A percentile compares a stretch with the other conserved stretches of the same genome.
These are phyloP conservation scores for Pygathrix nemaeus DNA, from an alignment of 2,113 vertebrate genomes.

Conservation along the genomic window DNA sequence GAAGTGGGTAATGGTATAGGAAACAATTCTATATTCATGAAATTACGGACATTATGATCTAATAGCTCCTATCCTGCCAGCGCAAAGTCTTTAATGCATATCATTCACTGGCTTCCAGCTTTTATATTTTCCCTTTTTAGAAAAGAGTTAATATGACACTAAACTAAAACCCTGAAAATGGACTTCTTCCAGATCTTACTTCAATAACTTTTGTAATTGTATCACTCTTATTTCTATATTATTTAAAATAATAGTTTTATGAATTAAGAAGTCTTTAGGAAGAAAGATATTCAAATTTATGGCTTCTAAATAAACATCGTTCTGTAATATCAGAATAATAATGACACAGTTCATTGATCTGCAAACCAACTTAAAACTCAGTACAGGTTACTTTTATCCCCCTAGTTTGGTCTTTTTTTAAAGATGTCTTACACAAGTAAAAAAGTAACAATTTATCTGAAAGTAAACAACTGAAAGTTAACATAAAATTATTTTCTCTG, in stretches of 20 bases:
- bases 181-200: neutral
- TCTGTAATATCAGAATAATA: neutral
- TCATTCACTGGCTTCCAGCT: slow-evolving; percentile 15
- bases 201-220: neutral
- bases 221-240: neutral
- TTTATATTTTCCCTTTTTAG: slow-evolving; percentile 45
- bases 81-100: slow-evolving; percentile 49
- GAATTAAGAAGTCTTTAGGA: neutral
- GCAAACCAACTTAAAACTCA: neutral
- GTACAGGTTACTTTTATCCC: neutral
- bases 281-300: neutral
- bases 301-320: neutral
- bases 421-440: neutral
- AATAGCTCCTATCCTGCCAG: slow-evolving; percentile 26
- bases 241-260: neutral
- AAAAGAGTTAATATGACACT: neutral
- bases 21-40: slow-evolving; percentile 26
- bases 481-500: neutral
- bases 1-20: neutral
- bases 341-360: neutral
- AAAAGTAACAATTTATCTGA: neutral
- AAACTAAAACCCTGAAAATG: neutral
- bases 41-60: slow-evolving; percentile 70
- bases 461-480: neutral
- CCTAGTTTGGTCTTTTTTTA: neutral